These are phyloP conservation scores for Pionites leucogaster DNA, from an alignment of 2,113 vertebrate species.

Conservation along the genomic window DNA sequence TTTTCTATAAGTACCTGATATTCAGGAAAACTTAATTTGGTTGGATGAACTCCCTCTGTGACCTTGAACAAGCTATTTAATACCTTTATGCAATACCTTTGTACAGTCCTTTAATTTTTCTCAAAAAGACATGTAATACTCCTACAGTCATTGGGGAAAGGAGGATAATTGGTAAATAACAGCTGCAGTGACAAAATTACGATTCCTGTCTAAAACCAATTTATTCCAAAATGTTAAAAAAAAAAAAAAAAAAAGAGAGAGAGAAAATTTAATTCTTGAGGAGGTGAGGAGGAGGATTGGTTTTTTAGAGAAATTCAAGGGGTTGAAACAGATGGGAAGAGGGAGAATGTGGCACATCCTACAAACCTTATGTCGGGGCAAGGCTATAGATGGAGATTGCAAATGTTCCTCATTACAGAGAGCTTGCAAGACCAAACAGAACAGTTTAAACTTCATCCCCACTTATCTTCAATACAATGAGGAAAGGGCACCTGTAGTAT, in stretches of 20 bases:
- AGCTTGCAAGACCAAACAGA: neutral
- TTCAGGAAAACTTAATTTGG: neutral
- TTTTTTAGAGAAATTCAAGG: neutral
- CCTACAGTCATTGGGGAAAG: neutral
- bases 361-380: neutral
- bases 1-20: neutral
- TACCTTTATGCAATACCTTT: neutral
- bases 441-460: neutral
- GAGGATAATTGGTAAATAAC: neutral
- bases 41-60: neutral
- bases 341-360: conserved; percentile 21
- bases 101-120: neutral
- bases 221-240: neutral
- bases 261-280: neutral
- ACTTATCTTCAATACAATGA: neutral
- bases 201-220: neutral
- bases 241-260: neutral
- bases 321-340: conserved; percentile 21
- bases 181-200: neutral
- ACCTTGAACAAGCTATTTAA: neutral
- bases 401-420: neutral
- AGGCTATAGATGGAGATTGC: neutral
- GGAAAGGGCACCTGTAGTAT: neutral
- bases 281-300: neutral
- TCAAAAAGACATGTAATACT: neutral